Evolutionary conservation across 1,140 invertebrate genomes (phyloP).

Genomic region (Halictus rubicundus): DNA sequence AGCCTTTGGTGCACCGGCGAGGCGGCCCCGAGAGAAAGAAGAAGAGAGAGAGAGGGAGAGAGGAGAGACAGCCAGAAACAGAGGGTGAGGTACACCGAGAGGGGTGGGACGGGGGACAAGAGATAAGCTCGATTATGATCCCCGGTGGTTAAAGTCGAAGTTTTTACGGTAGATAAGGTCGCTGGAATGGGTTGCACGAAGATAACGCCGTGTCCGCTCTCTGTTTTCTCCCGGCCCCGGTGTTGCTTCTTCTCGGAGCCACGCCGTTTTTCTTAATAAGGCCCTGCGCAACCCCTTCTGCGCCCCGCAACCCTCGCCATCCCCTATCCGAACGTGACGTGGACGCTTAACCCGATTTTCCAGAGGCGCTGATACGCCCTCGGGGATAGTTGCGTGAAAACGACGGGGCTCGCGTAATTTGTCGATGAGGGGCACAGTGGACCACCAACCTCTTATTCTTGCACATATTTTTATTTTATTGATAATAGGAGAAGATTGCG

Average conservation of each 20-base stretch:
- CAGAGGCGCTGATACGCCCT: neutral
- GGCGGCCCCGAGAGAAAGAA: conserved; percentile 46
- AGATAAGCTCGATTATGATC: conserved; percentile 79
- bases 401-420: neutral
- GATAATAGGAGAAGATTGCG: too few relatives aligned
- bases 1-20: conserved; percentile 65
- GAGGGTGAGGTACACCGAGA: conserved; percentile 1
- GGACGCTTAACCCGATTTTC: conserved; percentile 27
- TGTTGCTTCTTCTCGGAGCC: conserved; percentile 38
- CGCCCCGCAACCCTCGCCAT: neutral
- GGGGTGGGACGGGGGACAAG: conserved; percentile 37
- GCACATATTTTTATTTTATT: too few relatives aligned
- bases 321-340: neutral
- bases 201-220: conserved; percentile 48
- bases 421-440: neutral
- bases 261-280: conserved; percentile 61
- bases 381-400: neutral
- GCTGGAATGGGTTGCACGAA: conserved; percentile 57
- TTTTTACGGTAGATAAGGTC: conserved; percentile 77
- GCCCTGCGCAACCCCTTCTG: neutral
- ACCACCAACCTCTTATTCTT: too few relatives aligned
- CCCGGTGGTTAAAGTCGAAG: conserved; percentile 76
- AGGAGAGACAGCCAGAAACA: neutral
- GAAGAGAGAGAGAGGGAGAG: conserved; percentile 66
- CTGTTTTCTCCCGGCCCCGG: neutral